These are phyloP conservation scores for Paramormyrops hopkinsi DNA, from an alignment of 2,797 vertebrate genomes.

Conservation along the genomic window DNA sequence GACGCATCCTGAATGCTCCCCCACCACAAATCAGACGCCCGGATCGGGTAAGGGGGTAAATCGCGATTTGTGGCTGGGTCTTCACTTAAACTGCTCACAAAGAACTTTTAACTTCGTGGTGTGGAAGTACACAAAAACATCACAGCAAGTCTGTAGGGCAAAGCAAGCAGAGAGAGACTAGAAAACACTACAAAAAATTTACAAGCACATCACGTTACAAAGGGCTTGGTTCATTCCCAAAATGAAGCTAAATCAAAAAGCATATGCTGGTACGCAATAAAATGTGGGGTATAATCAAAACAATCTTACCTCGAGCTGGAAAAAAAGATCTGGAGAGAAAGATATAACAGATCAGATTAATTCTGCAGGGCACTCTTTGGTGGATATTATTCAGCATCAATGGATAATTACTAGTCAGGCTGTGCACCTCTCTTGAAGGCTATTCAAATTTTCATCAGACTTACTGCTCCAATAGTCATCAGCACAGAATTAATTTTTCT, in stretches of 20 bases:
- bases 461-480: neutral
- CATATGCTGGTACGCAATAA: neutral
- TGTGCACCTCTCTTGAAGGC: neutral
- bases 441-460: neutral
- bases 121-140: neutral
- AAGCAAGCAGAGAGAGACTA: neutral
- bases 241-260: neutral
- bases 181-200: neutral
- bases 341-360: constrained; percentile 3
- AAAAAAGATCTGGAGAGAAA: constrained; percentile 81
- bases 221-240: neutral
- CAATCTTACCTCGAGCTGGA: constrained; percentile 86
- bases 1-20: neutral
- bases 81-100: neutral
- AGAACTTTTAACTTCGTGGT: neutral
- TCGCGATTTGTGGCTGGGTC: neutral
- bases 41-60: neutral
- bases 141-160: neutral
- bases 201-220: neutral
- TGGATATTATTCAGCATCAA: neutral
- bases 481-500: neutral
- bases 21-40: neutral
- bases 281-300: neutral
- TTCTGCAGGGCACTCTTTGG: neutral
- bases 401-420: neutral